phyloP scores from a whole-genome alignment of 92 coral and sea anemone genomes.

The Porites rus region DNA sequence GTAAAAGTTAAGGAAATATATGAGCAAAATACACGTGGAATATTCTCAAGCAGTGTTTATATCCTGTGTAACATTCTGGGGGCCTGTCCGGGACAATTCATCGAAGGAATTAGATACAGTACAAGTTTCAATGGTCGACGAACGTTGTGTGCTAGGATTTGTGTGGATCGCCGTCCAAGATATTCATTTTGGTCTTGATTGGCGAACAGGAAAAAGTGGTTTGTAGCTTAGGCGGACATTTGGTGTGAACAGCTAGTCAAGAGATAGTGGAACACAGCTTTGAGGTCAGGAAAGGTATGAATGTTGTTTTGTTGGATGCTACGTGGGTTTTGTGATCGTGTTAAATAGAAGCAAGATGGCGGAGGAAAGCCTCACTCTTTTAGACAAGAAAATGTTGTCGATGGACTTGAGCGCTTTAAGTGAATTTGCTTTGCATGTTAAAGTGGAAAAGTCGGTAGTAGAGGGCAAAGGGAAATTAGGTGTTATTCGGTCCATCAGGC shows the following conservation, averaged over 20 bases:
- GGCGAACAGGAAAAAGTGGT: constrained; percentile 7
- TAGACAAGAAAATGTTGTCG: constrained; percentile 12
- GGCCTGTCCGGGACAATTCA: constrained; percentile 28
- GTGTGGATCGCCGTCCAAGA: background rate
- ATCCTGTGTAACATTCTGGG: constrained; percentile 22
- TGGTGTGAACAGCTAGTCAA: constrained; percentile 2
- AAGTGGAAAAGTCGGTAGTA: constrained; percentile 18
- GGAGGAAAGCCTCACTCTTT: constrained; percentile 2
- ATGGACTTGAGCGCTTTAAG: constrained; percentile 8
- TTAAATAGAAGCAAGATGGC: constrained; percentile 24
- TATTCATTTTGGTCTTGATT: background rate
- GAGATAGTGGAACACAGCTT: constrained; percentile 14
- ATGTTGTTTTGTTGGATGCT: background rate
- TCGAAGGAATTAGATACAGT: constrained; percentile 8
- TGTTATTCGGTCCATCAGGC: constrained; percentile 28
- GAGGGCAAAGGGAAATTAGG: constrained; percentile 28
- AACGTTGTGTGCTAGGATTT: constrained; percentile 17
- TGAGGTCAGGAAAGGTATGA: constrained; percentile 18
- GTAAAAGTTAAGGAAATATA: too few species aligned
- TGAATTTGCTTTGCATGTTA: constrained; percentile 16
- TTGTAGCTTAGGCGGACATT: background rate
- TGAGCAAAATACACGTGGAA: background rate
- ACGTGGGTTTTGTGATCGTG: constrained; percentile 16
- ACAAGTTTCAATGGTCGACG: background rate
- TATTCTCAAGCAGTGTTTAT: background rate